phyloP scores from a whole-genome alignment of 2,113 vertebrate species.

The Hippocampus abdominalis region DNA sequence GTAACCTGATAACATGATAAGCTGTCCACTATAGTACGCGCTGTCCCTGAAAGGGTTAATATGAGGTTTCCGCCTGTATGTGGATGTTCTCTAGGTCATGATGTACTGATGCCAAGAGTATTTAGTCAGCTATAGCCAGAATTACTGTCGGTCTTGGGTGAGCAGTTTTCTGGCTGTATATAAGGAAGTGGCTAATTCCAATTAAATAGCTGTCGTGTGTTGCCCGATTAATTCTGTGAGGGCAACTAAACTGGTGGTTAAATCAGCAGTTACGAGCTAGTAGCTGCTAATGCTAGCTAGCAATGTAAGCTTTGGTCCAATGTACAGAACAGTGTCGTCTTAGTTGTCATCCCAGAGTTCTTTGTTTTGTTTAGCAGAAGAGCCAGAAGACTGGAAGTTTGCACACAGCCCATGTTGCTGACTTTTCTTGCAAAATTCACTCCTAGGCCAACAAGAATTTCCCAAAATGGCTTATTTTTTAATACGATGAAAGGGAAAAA shows the following conservation, averaged over 20 bases:
- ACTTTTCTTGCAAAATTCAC: neutral
- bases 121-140: neutral
- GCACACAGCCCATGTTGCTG: neutral
- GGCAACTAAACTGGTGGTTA: neutral
- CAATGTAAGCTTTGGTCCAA: neutral
- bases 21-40: no score
- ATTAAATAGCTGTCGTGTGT: neutral
- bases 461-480: neutral
- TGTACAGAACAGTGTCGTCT: neutral
- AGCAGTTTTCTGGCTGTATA: neutral
- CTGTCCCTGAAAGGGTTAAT: no score
- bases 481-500: neutral
- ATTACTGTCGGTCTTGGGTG: no score
- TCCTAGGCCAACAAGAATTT: neutral
- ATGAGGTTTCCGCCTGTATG: neutral
- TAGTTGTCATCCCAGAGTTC: neutral
- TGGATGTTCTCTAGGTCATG: neutral
- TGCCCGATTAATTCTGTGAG: neutral
- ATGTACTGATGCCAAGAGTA: neutral
- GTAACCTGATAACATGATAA: no score
- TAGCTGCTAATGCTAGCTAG: neutral
- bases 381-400: neutral
- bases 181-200: neutral
- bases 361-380: neutral
- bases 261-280: neutral